phyloP scores from a whole-genome alignment of 2,797 vertebrate genomes.

The Clarias fuscus region DNA sequence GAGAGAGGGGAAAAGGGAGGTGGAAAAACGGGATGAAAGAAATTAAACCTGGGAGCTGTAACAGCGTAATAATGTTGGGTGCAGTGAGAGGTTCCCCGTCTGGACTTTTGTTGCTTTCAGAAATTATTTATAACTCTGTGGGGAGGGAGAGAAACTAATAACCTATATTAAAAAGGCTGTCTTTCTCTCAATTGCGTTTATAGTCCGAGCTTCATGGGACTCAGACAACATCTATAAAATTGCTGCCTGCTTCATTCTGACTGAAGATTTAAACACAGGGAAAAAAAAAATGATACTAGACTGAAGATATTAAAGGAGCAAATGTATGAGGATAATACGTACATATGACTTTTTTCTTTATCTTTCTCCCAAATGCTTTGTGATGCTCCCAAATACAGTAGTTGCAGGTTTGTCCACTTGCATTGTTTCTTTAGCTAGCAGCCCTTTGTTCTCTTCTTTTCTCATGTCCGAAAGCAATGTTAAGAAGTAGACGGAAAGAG shows the following conservation, averaged over 20 bases:
- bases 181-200: conserved; percentile 56
- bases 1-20: neutral
- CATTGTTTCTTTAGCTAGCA: conserved; percentile 20
- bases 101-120: conserved; percentile 63
- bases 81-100: conserved; percentile 56
- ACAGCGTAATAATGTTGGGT: conserved; percentile 61
- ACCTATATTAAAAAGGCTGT: conserved; percentile 62
- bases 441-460: conserved; percentile 45
- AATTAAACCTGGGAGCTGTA: conserved; percentile 67
- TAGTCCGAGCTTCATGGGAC: conserved; percentile 47
- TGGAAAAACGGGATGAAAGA: conserved; percentile 53
- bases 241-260: conserved; percentile 44
- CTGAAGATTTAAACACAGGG: conserved; percentile 38
- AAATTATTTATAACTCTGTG: conserved; percentile 65
- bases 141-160: conserved; percentile 62
- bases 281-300: neutral
- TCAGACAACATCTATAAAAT: conserved; percentile 52
- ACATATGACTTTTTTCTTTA: neutral
- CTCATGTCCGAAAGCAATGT: conserved; percentile 46
- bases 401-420: neutral
- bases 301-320: conserved; percentile 30
- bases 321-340: conserved; percentile 26
- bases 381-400: neutral
- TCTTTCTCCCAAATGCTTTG: neutral
- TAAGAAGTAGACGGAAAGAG: conserved; percentile 25